Base-by-base conservation (phyloP, 2,888 invertebrate species). In the Abrostola tripartita region DNA sequence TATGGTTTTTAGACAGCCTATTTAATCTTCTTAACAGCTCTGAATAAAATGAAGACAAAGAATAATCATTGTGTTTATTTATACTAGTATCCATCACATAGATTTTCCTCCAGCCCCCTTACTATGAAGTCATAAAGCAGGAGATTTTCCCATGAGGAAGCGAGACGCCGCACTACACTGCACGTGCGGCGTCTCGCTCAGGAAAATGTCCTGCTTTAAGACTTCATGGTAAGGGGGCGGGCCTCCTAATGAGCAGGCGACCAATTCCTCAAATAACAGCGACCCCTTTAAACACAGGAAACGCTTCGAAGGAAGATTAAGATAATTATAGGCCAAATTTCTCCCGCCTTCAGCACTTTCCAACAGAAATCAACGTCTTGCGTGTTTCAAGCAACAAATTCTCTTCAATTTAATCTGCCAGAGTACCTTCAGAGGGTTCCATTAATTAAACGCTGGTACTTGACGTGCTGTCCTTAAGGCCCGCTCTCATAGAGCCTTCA, bases 381-480 rank as follows among this genome's bases (percentile, higher is more conserved):
- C 75, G 73, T 76, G 74, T 79, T 76, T 72, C 66, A 63, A 73
- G 68, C 60, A 67, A 73, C 68, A 60, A 67, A 71, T 72, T 67
- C 55, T 68, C 72, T 78, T 74, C 80, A 80, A 76, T 80, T 79
- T 79, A 78, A 80, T 79, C 69, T 62, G 61, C 61, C 47, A 41
- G 57, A 68, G 74, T 55, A 70, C 74, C 67, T 79, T 76, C 75
- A 70, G 79, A 86, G 84, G 84, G 86, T 83, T 82, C 79, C 89
- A 87, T 90, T 92, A 92, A 92, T 91, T 92, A 92, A 90, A 89
- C 82, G 81, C 42, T 78, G 83, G 83, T 83, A 76, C 85, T 88
- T 82, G 81, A 86, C 78, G 75, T 71, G 67, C 72, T 78, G 76
- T 77, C 78, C 76, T 82, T 75, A 75, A 83, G 83, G 68, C 77